These are phyloP conservation scores for Proteles cristata DNA, from an alignment of 2,113 vertebrate species.

Conservation along the genomic window DNA sequence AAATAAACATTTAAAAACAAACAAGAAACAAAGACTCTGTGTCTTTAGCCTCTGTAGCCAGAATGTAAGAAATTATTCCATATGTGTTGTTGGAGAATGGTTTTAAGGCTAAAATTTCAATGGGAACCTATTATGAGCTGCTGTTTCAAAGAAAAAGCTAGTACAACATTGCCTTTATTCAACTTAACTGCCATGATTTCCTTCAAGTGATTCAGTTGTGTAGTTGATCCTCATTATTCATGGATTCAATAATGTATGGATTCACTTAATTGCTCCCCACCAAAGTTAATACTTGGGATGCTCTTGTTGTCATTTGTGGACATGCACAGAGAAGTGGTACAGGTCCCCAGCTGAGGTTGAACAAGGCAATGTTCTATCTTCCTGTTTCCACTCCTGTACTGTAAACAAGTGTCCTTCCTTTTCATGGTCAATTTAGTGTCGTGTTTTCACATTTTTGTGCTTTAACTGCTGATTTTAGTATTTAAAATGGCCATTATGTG, in stretches of 20 bases:
- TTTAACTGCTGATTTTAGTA: background rate
- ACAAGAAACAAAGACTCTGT: too few relatives aligned
- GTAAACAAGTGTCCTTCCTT: background rate
- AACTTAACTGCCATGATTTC: background rate
- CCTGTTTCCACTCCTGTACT: background rate
- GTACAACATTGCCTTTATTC: background rate
- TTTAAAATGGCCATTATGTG: background rate
- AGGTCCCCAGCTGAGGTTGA: background rate
- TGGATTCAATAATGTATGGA: background rate
- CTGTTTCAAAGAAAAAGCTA: background rate
- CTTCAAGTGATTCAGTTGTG: background rate
- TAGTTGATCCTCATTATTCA: background rate
- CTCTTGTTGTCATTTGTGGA: background rate
- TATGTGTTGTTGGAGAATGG: background rate
- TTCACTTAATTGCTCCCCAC: background rate
- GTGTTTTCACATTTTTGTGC: background rate
- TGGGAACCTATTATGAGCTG: background rate
- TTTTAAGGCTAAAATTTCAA: background rate
- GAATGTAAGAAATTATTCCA: background rate
- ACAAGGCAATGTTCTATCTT: background rate
- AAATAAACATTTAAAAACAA: too few relatives aligned
- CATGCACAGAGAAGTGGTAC: background rate
- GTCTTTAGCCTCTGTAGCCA: background rate
- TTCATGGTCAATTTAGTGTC: background rate
- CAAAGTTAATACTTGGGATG: background rate